phyloP scores from a whole-genome alignment of 2,113 vertebrate species.

The Rhinichthys klamathensis region DNA sequence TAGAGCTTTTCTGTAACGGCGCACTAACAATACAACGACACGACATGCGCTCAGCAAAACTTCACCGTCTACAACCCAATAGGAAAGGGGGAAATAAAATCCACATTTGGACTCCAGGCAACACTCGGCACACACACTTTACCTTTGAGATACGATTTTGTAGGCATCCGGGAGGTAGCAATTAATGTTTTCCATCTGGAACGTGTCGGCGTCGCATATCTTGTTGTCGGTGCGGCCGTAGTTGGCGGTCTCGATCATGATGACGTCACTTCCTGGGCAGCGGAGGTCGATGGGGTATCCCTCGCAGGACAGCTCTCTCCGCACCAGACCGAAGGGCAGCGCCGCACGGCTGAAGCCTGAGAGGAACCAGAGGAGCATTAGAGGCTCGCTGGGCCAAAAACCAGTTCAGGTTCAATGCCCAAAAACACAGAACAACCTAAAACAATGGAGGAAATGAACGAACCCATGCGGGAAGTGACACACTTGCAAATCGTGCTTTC shows the following conservation, averaged over 20 bases:
- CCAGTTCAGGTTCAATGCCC: neutral
- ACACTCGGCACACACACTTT: slow-evolving; percentile 62
- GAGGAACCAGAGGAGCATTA: slow-evolving; percentile 22
- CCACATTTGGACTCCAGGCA: slow-evolving; percentile 49
- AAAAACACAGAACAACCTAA: neutral
- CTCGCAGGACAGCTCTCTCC: slow-evolving; percentile 95
- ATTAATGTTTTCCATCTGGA: slow-evolving; percentile 99
- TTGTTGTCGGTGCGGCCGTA: slow-evolving; percentile 98
- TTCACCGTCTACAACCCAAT: slow-evolving; percentile 12
- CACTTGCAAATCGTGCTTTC: too few species aligned
- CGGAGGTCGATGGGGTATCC: slow-evolving; percentile 97
- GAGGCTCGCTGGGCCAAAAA: neutral
- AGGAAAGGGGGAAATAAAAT: slow-evolving; percentile 47
- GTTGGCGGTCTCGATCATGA: slow-evolving; percentile 98
- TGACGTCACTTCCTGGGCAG: slow-evolving; percentile 96
- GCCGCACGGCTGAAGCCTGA: slow-evolving; percentile 86
- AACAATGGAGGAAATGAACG: neutral
- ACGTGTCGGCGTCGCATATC: slow-evolving; percentile 97
- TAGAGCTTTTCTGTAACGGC: neutral
- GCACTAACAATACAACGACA: neutral
- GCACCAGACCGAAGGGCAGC: slow-evolving; percentile 92
- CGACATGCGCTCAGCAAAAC: neutral
- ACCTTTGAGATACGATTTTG: slow-evolving; percentile 99
- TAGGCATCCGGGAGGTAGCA: slow-evolving; percentile 99
- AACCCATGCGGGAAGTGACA: too few species aligned